Evolutionary conservation across 2,888 invertebrate genomes (phyloP), one percentile per base, ranked within the genome.

Genomic region (Cryptophagus acutangulus): DNA sequence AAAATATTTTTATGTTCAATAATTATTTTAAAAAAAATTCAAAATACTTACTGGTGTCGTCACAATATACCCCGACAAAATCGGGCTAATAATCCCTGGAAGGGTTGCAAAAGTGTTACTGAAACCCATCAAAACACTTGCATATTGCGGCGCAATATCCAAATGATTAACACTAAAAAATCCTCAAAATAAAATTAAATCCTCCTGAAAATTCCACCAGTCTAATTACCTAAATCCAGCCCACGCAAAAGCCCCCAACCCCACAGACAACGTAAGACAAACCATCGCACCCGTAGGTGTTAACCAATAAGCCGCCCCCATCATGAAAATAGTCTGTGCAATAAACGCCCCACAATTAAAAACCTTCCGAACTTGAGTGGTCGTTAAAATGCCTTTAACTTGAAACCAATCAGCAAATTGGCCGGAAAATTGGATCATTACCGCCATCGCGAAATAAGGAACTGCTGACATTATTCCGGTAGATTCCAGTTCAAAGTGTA

Each of bases 181-280:
- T 6, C 16, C 4, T 15, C 12, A 31, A 31, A 8, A 8, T 10
- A 31, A 15, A 3, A 13, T 29, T 31, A 5, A 5, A 10, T 31
- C 3, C 17, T 25, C 16, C 38, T 34, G 8, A 3, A 26, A 13
- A 15, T 12, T 25, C 25, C 17, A 16, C 29, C 8, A 25, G 28
- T 35, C 14, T 30, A 36, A 8, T 71, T 71, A 87, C 87, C 86
- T 83, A 64, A 89, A 91, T 28, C 92, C 93, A 3, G 90, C 84
- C 91, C 92, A 93, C 1, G 92, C 89, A 65, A 93, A 90, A 0
- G 92, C 89, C 1, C 94, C 93, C 1, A 92, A 72, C 0, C 93
- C 93, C 0, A 93, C 90, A 1, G 92, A 91, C 33, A 91, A 75
- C 0, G 90, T 87, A 18, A 94, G 77, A 63, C 81, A 91, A n/a